Evolutionary conservation across 2,797 vertebrate genomes (phyloP).

Genomic region (Gambusia yucatana): DNA sequence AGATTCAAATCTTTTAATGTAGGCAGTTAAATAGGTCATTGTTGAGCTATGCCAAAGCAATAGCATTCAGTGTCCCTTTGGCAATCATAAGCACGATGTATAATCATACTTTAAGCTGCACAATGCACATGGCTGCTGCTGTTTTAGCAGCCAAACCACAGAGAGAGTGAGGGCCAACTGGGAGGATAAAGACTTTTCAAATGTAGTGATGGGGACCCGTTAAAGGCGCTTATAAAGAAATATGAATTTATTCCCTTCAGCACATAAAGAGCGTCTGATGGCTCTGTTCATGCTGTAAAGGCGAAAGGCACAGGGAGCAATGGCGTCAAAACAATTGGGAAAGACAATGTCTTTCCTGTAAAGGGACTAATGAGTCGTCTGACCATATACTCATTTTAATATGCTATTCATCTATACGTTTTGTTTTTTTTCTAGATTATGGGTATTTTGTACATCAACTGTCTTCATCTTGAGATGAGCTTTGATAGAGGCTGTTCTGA

Average conservation of each 20-base stretch:
- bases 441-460: slow-evolving; percentile 74
- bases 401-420: slow-evolving; percentile 62
- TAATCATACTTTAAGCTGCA: slow-evolving; percentile 42
- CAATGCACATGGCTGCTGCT: slow-evolving; percentile 60
- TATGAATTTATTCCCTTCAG: slow-evolving; percentile 12
- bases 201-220: slow-evolving; percentile 14
- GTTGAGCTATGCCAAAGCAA: slow-evolving; percentile 45
- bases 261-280: slow-evolving; percentile 13
- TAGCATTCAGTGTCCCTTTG: slow-evolving; percentile 29
- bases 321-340: slow-evolving; percentile 19
- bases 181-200: slow-evolving; percentile 16
- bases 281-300: slow-evolving; percentile 15
- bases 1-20: slow-evolving; percentile 12
- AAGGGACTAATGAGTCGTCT: slow-evolving; percentile 20
- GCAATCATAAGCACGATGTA: slow-evolving; percentile 17
- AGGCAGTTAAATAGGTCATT: slow-evolving; percentile 13
- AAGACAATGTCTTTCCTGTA: slow-evolving; percentile 51
- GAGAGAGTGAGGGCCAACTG: neutral
- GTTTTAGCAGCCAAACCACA: slow-evolving; percentile 34
- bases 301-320: slow-evolving; percentile 3
- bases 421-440: slow-evolving; percentile 53
- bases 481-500: slow-evolving; percentile 23
- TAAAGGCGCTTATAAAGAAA: neutral
- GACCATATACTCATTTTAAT: slow-evolving; percentile 56
- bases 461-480: slow-evolving; percentile 42